Evolutionary conservation across 2,888 invertebrate species (phyloP).

Genomic region (Drosophila sordidula): DNA sequence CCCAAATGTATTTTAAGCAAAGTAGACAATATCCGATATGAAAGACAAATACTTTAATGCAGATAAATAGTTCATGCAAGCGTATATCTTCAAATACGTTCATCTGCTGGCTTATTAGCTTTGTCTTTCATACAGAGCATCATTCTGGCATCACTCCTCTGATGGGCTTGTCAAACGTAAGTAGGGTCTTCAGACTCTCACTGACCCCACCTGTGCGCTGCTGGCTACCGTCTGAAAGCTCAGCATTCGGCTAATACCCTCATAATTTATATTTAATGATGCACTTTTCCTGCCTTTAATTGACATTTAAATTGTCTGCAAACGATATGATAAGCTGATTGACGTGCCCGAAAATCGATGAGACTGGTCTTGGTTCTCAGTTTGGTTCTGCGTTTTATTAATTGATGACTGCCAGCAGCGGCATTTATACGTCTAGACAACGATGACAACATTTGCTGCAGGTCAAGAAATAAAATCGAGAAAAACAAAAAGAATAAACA

Average conservation of each 20-base stretch:
- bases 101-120: constrained; percentile 3
- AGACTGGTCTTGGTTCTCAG: constrained; percentile 26
- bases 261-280: constrained; percentile 79
- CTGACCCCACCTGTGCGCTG: constrained; percentile 28
- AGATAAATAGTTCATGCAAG: neutral
- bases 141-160: neutral
- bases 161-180: neutral
- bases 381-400: constrained; percentile 58
- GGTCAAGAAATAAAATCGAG: constrained; percentile 50
- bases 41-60: no score
- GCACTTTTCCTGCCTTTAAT: constrained; percentile 60
- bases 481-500: constrained; percentile 8
- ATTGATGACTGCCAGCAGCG: constrained; percentile 62
- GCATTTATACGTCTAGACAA: constrained; percentile 46
- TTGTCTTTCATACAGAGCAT: neutral
- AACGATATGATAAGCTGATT: constrained; percentile 74
- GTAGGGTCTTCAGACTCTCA: constrained; percentile 5
- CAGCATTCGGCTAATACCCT: constrained; percentile 51
- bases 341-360: constrained; percentile 59
- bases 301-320: constrained; percentile 76
- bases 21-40: no score
- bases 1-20: no score
- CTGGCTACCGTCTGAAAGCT: constrained; percentile 62
- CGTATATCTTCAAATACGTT: neutral
- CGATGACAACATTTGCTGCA: constrained; percentile 78